phyloP scores from a whole-genome alignment of 2,797 vertebrate genomes.

The Anguilla pacifica region DNA sequence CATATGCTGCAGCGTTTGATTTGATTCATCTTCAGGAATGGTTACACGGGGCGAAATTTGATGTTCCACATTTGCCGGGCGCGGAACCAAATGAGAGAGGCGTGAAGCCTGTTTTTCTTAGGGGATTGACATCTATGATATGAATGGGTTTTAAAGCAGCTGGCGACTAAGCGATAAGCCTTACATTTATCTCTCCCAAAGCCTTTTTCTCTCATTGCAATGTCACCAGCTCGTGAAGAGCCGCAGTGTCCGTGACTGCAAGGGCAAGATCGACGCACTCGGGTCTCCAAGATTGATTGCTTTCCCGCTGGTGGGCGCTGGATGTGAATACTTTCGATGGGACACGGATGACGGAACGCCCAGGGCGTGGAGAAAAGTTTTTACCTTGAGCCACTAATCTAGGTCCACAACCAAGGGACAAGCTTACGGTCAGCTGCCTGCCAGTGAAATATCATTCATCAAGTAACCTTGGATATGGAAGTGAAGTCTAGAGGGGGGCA shows the following conservation, averaged over 20 bases:
- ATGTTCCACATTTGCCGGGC: slow-evolving; percentile 6
- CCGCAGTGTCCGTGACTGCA: slow-evolving; percentile 1
- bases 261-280: slow-evolving; percentile 7
- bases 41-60: neutral
- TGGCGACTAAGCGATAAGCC: slow-evolving; percentile 34
- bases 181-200: slow-evolving; percentile 21
- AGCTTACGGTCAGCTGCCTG: slow-evolving; percentile 9
- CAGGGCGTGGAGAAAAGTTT: slow-evolving; percentile 20
- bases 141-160: slow-evolving; percentile 34
- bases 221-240: slow-evolving; percentile 26
- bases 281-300: slow-evolving; percentile 29
- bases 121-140: slow-evolving; percentile 29
- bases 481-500: neutral
- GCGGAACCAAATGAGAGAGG: slow-evolving; percentile 19
- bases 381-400: slow-evolving; percentile 35
- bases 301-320: slow-evolving; percentile 25
- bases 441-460: slow-evolving; percentile 32
- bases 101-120: slow-evolving; percentile 7
- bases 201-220: slow-evolving; percentile 16
- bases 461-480: slow-evolving; percentile 22
- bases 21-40: slow-evolving; percentile 6
- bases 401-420: slow-evolving; percentile 24
- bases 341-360: slow-evolving; percentile 25
- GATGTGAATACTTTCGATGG: slow-evolving; percentile 23
- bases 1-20: slow-evolving; percentile 5